Evolutionary conservation across 2,113 vertebrate species (phyloP), one percentile per base, ranked within the genome.

Genomic region (Neodon shergylaensis): DNA sequence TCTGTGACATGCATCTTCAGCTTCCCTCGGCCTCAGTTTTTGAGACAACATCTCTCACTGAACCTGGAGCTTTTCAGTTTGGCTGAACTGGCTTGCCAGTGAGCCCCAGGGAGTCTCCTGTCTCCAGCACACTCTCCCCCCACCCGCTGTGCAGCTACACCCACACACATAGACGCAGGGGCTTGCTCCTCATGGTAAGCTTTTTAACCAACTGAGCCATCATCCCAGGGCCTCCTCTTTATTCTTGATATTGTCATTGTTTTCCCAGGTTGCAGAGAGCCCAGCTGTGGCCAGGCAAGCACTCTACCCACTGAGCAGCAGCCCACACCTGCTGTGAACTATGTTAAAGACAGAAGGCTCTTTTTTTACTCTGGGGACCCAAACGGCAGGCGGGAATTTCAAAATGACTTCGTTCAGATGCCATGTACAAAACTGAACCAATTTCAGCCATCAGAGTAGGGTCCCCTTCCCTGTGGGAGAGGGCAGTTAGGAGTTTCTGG

Each of bases 361-460:
- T 76, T 72, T 2, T 81, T 93, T 93, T 90, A 87, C 92, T 92
- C 44, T 49, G 21, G 63, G n/a, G 36, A 21, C 21, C 42, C 65
- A n/a, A 68, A 78, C 36, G 78, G 84, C 44, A 76, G 42, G 61
- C 92, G 92, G 88, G 82, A 58, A 91, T 86, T 95, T 92, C 73
- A 82, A 91, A 92, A 95, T 73, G 77, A 61, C 54, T 86, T 44
- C 26, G 14, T 94, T 91, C 92, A 95, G 78, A 92, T 83, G 39
- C 52, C 84, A 36, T 3, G 0, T 24, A 52, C 11, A 61, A 58
- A 94, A 68, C 54, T 28, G 24, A 1, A 5, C 54, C 65, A 42
- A 54, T 61, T 42, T 42, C 52, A 92, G 85, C 11, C 26, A 47
- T 68, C 63, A 79, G 89, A 94, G 54, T 4, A 74, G 79, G 1